A percentile compares a stretch with the other conserved stretches of the same genome.
phyloP scores from a whole-genome alignment of 2,113 vertebrate species.

The Proteles cristata region DNA sequence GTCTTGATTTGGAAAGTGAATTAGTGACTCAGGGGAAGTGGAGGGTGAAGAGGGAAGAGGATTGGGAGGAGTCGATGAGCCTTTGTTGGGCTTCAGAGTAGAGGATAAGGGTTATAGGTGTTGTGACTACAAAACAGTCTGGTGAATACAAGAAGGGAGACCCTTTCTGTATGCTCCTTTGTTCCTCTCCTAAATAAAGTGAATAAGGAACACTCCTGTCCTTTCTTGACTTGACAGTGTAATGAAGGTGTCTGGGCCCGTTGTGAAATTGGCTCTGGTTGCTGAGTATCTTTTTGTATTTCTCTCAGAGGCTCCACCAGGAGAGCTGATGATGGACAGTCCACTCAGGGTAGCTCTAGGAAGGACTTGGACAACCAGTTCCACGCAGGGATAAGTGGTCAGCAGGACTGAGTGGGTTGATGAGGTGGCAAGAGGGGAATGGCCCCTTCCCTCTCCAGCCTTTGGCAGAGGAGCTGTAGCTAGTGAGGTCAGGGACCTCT shows the following conservation, averaged over 20 bases:
- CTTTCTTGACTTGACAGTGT: not conserved
- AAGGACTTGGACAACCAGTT: not conserved
- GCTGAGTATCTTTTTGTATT: not conserved
- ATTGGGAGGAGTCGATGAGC: not conserved
- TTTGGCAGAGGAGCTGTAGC: not conserved
- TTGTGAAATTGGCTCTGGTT: not conserved
- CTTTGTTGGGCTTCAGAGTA: not conserved
- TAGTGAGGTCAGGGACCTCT: not conserved
- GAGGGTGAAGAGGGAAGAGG: not conserved
- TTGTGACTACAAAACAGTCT: not conserved
- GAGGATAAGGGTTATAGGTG: not conserved
- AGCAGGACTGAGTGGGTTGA: not conserved
- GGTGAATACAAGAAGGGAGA: not conserved
- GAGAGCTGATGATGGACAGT: not conserved
- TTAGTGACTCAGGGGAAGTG: not conserved
- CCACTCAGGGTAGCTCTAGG: not conserved
- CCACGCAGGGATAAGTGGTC: not conserved
- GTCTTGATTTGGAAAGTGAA: not conserved
- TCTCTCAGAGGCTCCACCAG: not conserved
- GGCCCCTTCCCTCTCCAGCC: not conserved
- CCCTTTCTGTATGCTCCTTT: not conserved
- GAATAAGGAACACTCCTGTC: not conserved
- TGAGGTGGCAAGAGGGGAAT: not conserved
- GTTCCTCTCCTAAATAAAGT: not conserved
- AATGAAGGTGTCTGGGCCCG: constrained; percentile 6